phyloP scores from a whole-genome alignment of 2,797 vertebrate genomes.

The Phylloscopus collybita region DNA sequence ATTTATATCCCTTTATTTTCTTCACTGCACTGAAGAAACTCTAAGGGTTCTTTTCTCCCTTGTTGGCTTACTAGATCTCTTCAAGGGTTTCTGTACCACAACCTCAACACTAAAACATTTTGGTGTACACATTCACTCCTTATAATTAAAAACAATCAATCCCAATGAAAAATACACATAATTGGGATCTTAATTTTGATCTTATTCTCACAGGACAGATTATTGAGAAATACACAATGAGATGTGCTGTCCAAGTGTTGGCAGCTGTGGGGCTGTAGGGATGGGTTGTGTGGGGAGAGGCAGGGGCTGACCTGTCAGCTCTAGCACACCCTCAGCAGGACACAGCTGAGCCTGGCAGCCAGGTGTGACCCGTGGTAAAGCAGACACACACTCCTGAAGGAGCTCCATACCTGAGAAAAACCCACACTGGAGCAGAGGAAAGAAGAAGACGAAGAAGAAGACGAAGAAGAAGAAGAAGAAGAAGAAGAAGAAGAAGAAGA shows the following conservation, averaged over 20 bases:
- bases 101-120: neutral
- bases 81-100: neutral
- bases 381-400: neutral
- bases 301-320: rapidly evolving
- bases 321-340: neutral
- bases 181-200: neutral
- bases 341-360: neutral
- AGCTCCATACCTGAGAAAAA: neutral
- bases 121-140: neutral
- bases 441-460: neutral
- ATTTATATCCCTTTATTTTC: neutral
- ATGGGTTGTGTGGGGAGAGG: neutral
- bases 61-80: neutral
- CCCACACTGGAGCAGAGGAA: neutral
- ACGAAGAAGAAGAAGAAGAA: too few relatives aligned
- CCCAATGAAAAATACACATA: neutral
- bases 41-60: neutral
- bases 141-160: neutral
- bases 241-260: neutral
- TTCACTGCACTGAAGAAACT: neutral
- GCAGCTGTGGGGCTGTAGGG: neutral
- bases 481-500: too few relatives aligned
- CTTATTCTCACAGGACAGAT: neutral
- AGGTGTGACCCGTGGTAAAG: neutral
- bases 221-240: neutral